Conservation (phyloP, 1,140 invertebrate species). For the Drosophila tropicalis region DNA sequence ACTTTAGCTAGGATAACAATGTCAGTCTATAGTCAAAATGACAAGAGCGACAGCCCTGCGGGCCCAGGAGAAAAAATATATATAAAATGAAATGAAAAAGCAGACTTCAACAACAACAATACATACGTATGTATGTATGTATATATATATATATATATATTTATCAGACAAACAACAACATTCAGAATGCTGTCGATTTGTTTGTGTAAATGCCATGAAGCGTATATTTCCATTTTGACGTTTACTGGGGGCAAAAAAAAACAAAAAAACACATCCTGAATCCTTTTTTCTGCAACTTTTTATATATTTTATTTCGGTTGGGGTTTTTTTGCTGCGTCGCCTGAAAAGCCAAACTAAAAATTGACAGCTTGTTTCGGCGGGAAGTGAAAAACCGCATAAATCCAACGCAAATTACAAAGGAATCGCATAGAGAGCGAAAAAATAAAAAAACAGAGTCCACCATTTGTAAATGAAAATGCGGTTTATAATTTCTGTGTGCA, state of each 20-base stretch:
- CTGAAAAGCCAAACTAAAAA: slow-evolving; percentile 66
- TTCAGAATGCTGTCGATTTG: slow-evolving; percentile 61
- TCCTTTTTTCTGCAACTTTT: neutral
- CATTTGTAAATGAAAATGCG: slow-evolving; percentile 45
- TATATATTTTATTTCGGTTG: neutral
- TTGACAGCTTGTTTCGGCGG: slow-evolving; percentile 68
- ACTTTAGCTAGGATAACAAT: slow-evolving; percentile 68
- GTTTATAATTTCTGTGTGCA: slow-evolving; percentile 54
- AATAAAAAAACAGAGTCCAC: neutral
- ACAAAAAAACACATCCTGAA: neutral
- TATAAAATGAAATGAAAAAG: slow-evolving; percentile 29
- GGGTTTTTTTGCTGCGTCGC: slow-evolving; percentile 15
- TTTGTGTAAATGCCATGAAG: slow-evolving; percentile 74
- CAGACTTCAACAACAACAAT: slow-evolving; percentile 44
- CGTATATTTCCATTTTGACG: slow-evolving; percentile 78
- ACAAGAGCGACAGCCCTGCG: slow-evolving; percentile 74
- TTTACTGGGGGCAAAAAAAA: slow-evolving; percentile 36
- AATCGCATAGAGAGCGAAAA: neutral
- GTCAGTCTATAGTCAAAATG: slow-evolving; percentile 69
- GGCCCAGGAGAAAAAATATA: slow-evolving; percentile 51
- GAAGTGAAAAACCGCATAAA: slow-evolving; percentile 74
- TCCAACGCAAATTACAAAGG: slow-evolving; percentile 61
- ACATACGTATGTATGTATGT: slow-evolving; percentile 14
- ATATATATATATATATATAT: slow-evolving; percentile 27
- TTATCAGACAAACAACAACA: slow-evolving; percentile 36